Evolutionary conservation across 2,888 invertebrate species (phyloP).

Genomic region (Horisme vitalbata): DNA sequence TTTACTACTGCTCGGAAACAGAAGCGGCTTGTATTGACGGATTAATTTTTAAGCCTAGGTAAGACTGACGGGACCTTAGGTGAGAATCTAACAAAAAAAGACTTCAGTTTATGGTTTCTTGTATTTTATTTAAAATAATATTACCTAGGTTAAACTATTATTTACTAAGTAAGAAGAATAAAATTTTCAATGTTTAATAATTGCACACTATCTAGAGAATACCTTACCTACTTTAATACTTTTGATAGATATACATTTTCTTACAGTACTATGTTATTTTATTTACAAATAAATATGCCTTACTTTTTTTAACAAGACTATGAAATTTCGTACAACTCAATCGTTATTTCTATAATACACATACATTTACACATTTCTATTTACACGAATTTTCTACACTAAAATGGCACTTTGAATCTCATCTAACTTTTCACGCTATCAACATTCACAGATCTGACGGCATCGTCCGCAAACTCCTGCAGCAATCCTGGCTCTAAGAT

Average conservation of each 20-base stretch:
- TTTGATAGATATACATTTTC: no score
- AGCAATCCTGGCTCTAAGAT: slow-evolving; percentile 87
- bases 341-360: slow-evolving; percentile 1
- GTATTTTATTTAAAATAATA: no score
- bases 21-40: slow-evolving; percentile 24
- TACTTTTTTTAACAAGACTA: not conserved
- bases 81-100: no score
- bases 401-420: slow-evolving; percentile 31
- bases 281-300: slow-evolving; percentile 28
- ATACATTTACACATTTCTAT: not conserved
- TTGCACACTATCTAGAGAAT: slow-evolving; percentile 16
- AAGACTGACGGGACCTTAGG: no score
- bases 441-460: slow-evolving; percentile 43
- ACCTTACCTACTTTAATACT: no score
- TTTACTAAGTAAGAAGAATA: no score
- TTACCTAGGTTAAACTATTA: no score
- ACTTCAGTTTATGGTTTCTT: no score
- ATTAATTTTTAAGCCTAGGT: slow-evolving; percentile 8
- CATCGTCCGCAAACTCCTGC: slow-evolving; percentile 59
- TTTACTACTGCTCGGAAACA: slow-evolving; percentile 22
- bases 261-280: not conserved
- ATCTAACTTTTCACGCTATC: slow-evolving; percentile 12
- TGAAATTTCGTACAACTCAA: not conserved
- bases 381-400: slow-evolving; percentile 7
- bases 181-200: slow-evolving; percentile 2